A percentile compares a stretch with the other conserved stretches of the same genome.
Conservation (phyloP, 2,797 vertebrate genomes). For the Chaetodon trifasciatus region DNA sequence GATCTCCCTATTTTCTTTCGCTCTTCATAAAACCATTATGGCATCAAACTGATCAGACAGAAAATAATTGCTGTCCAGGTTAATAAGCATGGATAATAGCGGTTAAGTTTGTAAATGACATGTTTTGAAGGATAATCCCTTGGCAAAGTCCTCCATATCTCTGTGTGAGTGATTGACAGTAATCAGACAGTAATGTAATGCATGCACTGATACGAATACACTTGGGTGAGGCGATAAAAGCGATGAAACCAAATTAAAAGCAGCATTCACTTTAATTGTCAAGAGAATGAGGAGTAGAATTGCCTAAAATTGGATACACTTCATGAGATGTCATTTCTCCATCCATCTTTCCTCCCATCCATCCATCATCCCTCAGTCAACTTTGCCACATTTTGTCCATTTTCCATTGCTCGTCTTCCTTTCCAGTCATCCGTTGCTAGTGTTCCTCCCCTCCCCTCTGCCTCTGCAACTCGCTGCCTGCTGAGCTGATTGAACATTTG, state of each 20-base stretch:
- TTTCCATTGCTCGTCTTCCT: conserved; percentile 40
- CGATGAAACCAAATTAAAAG: conserved; percentile 40
- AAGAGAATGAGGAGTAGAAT: conserved; percentile 54
- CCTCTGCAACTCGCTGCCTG: conserved; percentile 38
- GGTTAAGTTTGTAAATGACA: conserved; percentile 24
- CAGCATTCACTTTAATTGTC: conserved; percentile 40
- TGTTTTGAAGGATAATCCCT: conserved; percentile 31
- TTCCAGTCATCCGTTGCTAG: conserved; percentile 33
- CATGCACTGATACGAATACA: background rate
- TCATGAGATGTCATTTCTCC: conserved; percentile 22
- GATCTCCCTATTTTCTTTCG: background rate
- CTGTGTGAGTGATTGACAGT: conserved; percentile 48
- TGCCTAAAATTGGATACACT: conserved; percentile 41
- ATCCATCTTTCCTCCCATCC: conserved; percentile 9
- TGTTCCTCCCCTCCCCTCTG: background rate
- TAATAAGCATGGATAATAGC: conserved; percentile 38
- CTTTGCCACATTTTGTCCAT: conserved; percentile 32
- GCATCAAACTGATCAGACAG: conserved; percentile 22
- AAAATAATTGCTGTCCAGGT: conserved; percentile 42
- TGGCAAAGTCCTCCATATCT: background rate
- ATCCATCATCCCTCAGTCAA: conserved; percentile 37
- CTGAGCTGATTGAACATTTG: conserved; percentile 75
- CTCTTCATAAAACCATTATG: conserved; percentile 14
- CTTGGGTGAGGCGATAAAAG: conserved; percentile 24
- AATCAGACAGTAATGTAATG: conserved; percentile 38